Conservation (phyloP, 2,113 vertebrate species). For the Maccullochella peelii region DNA sequence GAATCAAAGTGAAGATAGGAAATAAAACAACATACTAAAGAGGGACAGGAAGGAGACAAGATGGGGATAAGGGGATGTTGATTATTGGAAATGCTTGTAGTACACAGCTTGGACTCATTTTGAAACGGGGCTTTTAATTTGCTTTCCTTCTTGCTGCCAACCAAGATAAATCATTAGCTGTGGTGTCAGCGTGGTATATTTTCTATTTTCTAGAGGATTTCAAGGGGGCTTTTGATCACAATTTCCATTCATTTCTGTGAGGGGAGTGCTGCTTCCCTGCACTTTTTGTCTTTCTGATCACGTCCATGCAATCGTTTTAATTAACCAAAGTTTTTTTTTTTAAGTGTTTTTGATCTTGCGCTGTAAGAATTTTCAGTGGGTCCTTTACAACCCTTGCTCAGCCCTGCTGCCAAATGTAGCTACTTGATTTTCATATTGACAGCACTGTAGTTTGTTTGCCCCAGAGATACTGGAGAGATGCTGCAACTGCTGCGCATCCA, state of each 20-base stretch:
- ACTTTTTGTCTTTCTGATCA: slow-evolving; percentile 47
- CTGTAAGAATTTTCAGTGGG: slow-evolving; percentile 46
- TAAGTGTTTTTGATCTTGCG: slow-evolving; percentile 54
- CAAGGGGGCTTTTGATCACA: slow-evolving; percentile 15
- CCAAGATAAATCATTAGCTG: slow-evolving; percentile 27
- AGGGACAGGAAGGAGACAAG: slow-evolving; percentile 30
- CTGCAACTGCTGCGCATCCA: slow-evolving; percentile 46
- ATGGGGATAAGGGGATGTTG: slow-evolving; percentile 36
- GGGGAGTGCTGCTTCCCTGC: slow-evolving; percentile 7
- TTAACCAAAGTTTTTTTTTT: slow-evolving; percentile 57
- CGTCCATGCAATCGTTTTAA: slow-evolving; percentile 49
- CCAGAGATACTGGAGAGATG: slow-evolving; percentile 19
- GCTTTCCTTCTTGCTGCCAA: slow-evolving; percentile 27
- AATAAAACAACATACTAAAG: slow-evolving; percentile 31
- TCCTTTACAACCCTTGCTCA: slow-evolving; percentile 1
- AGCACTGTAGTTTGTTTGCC: slow-evolving; percentile 37
- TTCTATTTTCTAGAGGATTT: slow-evolving; percentile 31
- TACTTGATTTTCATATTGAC: slow-evolving; percentile 45
- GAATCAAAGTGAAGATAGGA: slow-evolving; percentile 14
- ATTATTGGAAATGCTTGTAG: slow-evolving; percentile 47
- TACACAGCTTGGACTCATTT: slow-evolving; percentile 48
- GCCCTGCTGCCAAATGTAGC: slow-evolving; percentile 38
- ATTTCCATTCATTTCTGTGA: slow-evolving; percentile 23
- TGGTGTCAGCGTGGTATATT: slow-evolving; percentile 31
- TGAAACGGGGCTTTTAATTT: slow-evolving; percentile 43